Conservation (phyloP, 2,113 vertebrate genomes). For the Cavia porcellus region DNA sequence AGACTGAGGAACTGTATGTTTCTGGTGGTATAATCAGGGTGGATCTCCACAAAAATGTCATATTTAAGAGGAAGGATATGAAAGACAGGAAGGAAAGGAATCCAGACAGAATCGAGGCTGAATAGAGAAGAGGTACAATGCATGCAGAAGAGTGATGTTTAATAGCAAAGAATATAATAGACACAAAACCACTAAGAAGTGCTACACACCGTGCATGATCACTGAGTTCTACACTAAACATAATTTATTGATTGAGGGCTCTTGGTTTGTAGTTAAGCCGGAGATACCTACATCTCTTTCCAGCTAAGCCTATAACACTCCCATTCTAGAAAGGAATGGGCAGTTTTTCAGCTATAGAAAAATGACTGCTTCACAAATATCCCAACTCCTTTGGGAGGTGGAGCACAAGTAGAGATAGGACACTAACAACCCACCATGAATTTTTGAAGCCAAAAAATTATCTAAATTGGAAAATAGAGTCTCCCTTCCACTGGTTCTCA, state of each 20-base stretch:
- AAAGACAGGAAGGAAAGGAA: neutral
- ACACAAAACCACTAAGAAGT: neutral
- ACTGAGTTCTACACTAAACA: neutral
- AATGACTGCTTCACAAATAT: neutral
- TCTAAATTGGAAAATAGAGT: neutral
- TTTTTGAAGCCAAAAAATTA: neutral
- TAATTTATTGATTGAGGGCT: neutral
- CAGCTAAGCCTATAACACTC: neutral
- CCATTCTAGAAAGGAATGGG: neutral
- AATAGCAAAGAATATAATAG: neutral
- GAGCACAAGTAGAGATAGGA: neutral
- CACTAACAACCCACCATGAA: neutral
- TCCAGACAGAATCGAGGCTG: neutral
- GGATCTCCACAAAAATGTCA: fast-evolving
- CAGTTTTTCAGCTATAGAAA: neutral
- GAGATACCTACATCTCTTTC: neutral
- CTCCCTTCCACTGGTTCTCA: neutral
- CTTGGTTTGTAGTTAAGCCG: neutral
- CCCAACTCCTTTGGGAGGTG: neutral
- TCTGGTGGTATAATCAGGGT: neutral
- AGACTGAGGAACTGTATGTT: neutral
- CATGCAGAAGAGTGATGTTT: neutral
- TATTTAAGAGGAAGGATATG: neutral
- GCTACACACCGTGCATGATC: neutral
- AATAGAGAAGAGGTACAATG: neutral